Conservation (phyloP, 2,888 invertebrate species). For the Drosophila multiciliata region DNA sequence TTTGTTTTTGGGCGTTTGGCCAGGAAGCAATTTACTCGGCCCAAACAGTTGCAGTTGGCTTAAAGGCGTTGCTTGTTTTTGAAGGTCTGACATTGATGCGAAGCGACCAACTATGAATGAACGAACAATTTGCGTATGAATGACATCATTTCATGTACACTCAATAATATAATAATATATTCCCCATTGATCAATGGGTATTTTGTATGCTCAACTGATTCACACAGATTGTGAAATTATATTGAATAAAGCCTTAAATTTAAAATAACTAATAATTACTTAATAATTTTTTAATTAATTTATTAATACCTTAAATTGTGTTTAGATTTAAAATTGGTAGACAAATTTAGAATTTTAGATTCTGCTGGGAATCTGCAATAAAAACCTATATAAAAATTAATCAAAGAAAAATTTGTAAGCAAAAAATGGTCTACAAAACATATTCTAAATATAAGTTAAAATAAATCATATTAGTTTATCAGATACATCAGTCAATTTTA, state of each 20-base stretch:
- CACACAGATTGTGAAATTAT: slow-evolving; percentile 15
- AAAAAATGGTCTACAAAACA: no score
- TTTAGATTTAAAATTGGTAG: background rate
- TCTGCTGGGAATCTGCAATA: background rate
- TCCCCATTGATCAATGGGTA: slow-evolving; percentile 33
- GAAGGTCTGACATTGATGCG: slow-evolving; percentile 12
- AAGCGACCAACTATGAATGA: slow-evolving; percentile 31
- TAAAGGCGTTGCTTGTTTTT: slow-evolving; percentile 18
- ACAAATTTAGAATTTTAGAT: background rate
- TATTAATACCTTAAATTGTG: background rate
- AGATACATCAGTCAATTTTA: background rate
- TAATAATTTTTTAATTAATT: background rate
- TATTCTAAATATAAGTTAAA: background rate
- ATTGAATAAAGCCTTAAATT: background rate
- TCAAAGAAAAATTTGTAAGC: no score
- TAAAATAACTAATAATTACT: background rate
- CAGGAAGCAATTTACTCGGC: slow-evolving; percentile 48
- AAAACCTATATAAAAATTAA: background rate
- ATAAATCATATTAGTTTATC: background rate
- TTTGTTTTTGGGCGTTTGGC: slow-evolving; percentile 41
- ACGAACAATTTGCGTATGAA: slow-evolving; percentile 12
- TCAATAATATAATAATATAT: slow-evolving; percentile 20
- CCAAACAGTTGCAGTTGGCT: slow-evolving; percentile 19
- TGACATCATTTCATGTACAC: slow-evolving; percentile 40
- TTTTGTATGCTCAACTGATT: slow-evolving; percentile 31